Evolutionary conservation across 2,113 vertebrate genomes (phyloP).

Genomic region (Anguilla rostrata): DNA sequence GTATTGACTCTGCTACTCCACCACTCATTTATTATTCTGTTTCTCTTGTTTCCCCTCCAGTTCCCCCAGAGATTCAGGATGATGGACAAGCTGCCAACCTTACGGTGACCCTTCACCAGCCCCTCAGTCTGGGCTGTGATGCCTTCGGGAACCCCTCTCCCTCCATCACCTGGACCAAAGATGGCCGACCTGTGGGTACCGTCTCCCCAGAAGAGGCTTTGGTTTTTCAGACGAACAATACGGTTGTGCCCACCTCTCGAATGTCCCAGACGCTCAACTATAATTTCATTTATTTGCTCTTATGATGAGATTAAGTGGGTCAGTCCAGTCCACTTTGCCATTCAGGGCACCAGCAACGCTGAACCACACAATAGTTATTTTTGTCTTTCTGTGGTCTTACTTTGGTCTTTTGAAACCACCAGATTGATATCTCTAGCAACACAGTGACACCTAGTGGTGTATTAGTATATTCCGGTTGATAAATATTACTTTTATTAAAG

Average conservation of each 20-base stretch:
- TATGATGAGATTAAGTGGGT: background rate
- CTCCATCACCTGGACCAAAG: constrained; percentile 75
- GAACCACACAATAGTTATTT: background rate
- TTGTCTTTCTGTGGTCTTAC: no score
- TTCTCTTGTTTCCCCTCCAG: constrained; percentile 50
- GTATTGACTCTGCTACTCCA: background rate
- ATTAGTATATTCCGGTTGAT: constrained; percentile 33
- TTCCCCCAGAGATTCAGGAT: constrained; percentile 78
- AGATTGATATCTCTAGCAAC: background rate
- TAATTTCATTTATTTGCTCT: background rate
- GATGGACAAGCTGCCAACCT: constrained; percentile 66
- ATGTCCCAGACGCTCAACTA: background rate
- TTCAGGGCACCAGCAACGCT: background rate
- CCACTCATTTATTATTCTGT: background rate
- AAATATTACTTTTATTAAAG: background rate
- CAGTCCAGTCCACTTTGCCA: background rate
- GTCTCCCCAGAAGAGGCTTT: background rate
- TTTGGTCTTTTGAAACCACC: background rate
- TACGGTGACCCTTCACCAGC: constrained; percentile 73
- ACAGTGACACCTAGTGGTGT: constrained; percentile 59
- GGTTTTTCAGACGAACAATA: background rate
- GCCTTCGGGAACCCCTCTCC: constrained; percentile 75
- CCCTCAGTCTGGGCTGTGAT: constrained; percentile 78
- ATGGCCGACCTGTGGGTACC: constrained; percentile 70
- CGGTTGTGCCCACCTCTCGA: background rate